These are phyloP conservation scores for Hippopotamus amphibius DNA, from an alignment of 2,113 vertebrate genomes.

Conservation along the genomic window DNA sequence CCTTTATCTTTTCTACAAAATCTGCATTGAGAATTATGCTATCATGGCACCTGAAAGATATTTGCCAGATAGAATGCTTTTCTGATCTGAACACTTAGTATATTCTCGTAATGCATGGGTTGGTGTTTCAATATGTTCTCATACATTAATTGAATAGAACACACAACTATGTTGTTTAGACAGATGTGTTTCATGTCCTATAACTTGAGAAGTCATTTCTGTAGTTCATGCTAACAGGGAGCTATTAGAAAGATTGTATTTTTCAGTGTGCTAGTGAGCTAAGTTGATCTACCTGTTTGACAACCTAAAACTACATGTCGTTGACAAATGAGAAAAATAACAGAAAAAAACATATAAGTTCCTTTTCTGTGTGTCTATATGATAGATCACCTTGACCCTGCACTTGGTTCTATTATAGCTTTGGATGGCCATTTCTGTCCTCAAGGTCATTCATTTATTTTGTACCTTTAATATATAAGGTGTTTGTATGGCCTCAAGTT, in stretches of 20 bases:
- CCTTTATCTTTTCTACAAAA: background rate
- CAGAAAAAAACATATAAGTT: background rate
- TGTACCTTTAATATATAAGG: background rate
- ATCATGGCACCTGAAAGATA: background rate
- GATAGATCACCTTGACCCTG: background rate
- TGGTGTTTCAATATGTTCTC: background rate
- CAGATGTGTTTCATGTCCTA: background rate
- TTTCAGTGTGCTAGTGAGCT: background rate
- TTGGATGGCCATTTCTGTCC: background rate
- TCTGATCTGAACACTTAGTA: background rate
- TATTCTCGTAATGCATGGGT: background rate
- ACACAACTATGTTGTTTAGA: background rate
- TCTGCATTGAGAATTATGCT: background rate
- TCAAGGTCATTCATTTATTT: constrained; percentile 23
- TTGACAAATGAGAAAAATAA: constrained; percentile 26
- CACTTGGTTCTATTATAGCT: background rate
- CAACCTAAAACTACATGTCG: background rate
- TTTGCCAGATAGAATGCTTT: background rate
- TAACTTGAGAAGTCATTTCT: background rate
- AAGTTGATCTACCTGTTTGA: background rate
- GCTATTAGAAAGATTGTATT: background rate
- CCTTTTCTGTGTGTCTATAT: background rate
- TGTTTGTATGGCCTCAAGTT: background rate
- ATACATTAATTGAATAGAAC: background rate
- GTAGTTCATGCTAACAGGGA: background rate